Evolutionary conservation across 2,888 invertebrate species (phyloP), one percentile per base, ranked within the genome.

Genomic region (Ganaspis brasiliensis): DNA sequence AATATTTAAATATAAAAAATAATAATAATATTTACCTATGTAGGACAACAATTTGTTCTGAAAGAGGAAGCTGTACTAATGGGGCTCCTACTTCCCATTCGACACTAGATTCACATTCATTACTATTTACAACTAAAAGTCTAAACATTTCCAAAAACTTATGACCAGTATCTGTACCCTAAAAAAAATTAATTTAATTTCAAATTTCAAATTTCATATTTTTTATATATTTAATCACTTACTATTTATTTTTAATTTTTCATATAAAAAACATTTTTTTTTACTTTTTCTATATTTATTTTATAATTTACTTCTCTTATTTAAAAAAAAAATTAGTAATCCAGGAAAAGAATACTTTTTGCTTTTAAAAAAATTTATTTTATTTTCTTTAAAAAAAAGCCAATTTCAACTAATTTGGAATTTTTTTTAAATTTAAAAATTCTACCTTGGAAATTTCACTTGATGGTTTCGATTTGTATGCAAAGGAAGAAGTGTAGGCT

Each of bases 21-120:
- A 9, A 35, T 40, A 40, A 40, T 40, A 12, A 12, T 40, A 37
- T 63, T 6, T 14, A 67, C 67, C 67, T 67, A 90, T 96, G 96
- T 55, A 96, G 91, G 26, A 96, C 94, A 1, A 96, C 95, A 88
- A 97, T 97, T 91, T 97, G 97, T 87, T 97, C 97, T 0, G 96
- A 96, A 35, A 97, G 93, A 0, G 97, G 96, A 76, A 96, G 89
- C 84, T 96, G 95, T 83, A 95, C 95, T n/a, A 96, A 92, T 0
- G 96, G 95, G 0, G 95, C 95, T 2, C 95, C 95, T 61, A 94
- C 87, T 72, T 95, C 94, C 93, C 95, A 95, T 82, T 95, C 95
- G 85, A 94, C 94, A 0, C 95, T 95, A 1, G 95, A 94, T 88
- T 96, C 95, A 85, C 95, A 96, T 84, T 95, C 95, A 89, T 97